These are phyloP conservation scores for Perithous albicinctus DNA, from an alignment of 2,888 invertebrate species.

Conservation along the genomic window DNA sequence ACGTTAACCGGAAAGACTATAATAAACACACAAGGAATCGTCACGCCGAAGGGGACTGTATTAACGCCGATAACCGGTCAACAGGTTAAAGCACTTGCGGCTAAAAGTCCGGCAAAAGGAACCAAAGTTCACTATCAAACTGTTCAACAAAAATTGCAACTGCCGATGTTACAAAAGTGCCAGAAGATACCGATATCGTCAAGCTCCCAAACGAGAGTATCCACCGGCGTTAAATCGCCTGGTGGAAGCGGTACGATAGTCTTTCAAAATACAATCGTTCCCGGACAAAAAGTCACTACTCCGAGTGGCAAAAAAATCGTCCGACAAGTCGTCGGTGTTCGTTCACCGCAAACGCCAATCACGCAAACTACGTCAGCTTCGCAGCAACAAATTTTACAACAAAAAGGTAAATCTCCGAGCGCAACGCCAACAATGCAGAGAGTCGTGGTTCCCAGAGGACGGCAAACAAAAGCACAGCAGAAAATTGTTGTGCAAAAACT, in stretches of 20 bases:
- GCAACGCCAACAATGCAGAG: constrained; percentile 70
- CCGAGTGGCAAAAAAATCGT: constrained; percentile 74
- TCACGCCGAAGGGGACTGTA: constrained; percentile 78
- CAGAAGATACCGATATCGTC: constrained; percentile 78
- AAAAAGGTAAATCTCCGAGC: constrained; percentile 70
- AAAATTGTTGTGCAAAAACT: constrained; percentile 73
- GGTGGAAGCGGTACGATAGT: constrained; percentile 79
- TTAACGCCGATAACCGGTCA: constrained; percentile 83
- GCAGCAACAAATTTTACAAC: constrained; percentile 67
- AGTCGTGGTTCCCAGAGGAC: constrained; percentile 72
- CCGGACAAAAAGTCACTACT: constrained; percentile 67
- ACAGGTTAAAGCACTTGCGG: constrained; percentile 82
- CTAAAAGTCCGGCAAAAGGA: constrained; percentile 76
- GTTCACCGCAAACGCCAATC: constrained; percentile 67
- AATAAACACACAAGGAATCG: constrained; percentile 75
- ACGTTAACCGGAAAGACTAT: constrained; percentile 75
- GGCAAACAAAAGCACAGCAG: constrained; percentile 75
- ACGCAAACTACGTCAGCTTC: constrained; percentile 23
- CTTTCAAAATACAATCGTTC: constrained; percentile 71
- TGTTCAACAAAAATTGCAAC: constrained; percentile 76
- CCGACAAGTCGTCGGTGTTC: constrained; percentile 68
- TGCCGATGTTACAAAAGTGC: constrained; percentile 82
- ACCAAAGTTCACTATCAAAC: constrained; percentile 79
- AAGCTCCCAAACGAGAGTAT: constrained; percentile 74
- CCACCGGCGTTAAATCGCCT: constrained; percentile 82